phyloP scores from a whole-genome alignment of 2,888 invertebrate genomes.

The Polyploca ridens region DNA sequence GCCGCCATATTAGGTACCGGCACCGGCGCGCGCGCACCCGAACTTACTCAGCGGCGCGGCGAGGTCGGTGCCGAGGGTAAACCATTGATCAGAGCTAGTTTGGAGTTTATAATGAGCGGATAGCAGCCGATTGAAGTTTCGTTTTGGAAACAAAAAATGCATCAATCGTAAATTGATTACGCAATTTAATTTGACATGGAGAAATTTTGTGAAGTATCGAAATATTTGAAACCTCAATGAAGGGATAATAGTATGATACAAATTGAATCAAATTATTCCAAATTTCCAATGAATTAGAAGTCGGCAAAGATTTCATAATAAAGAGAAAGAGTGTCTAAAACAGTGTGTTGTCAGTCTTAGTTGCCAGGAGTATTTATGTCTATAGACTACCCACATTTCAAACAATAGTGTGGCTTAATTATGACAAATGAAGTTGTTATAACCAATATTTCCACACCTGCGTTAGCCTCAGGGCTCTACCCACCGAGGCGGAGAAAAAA shows the following conservation, averaged over 20 bases:
- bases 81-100: slow-evolving; percentile 41
- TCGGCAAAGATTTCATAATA: not conserved
- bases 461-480: not conserved
- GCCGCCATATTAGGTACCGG: slow-evolving; percentile 38
- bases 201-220: no score
- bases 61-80: slow-evolving; percentile 8
- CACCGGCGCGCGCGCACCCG: slow-evolving; percentile 29
- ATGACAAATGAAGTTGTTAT: slow-evolving; percentile 3
- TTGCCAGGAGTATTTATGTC: not conserved
- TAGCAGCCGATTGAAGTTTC: slow-evolving; percentile 27
- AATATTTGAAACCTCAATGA: no score
- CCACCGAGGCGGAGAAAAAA: not conserved
- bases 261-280: no score
- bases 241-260: no score
- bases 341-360: not conserved
- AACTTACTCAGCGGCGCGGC: slow-evolving; percentile 32
- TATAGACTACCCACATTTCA: not conserved
- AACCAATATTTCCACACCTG: slow-evolving; percentile 1
- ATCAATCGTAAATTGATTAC: not conserved
- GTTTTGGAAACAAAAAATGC: not conserved
- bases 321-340: not conserved
- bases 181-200: not conserved
- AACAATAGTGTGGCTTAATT: not conserved
- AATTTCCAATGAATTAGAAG: not conserved
- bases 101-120: slow-evolving; percentile 40